A percentile compares a stretch with the other conserved stretches of the same genome.
Conservation (phyloP, 92 coral and sea anemone genomes). For the Phenganax stokvisi region DNA sequence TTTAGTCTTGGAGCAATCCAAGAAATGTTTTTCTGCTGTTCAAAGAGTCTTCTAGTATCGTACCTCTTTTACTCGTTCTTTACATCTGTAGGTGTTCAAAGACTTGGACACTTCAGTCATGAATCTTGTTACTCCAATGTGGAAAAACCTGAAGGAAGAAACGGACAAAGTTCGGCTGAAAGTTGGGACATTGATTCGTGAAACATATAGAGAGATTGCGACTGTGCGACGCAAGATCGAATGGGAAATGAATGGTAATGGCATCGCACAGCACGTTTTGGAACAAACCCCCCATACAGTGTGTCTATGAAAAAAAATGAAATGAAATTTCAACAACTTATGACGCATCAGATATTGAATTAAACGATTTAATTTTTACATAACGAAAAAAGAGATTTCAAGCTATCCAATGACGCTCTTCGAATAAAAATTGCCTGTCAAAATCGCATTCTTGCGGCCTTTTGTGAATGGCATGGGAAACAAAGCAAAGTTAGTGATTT, state of each 20-base stretch:
- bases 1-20: neutral
- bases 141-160: slow-evolving; percentile 71
- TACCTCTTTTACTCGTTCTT: neutral
- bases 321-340: too few relatives aligned
- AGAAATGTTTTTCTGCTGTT: neutral
- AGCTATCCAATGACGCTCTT: too few relatives aligned
- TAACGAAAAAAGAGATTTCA: too few relatives aligned
- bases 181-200: slow-evolving; percentile 64
- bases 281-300: neutral
- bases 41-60: too few relatives aligned
- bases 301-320: too few relatives aligned
- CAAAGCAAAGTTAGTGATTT: too few relatives aligned
- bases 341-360: too few relatives aligned
- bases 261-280: neutral
- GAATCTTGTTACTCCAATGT: slow-evolving; percentile 84
- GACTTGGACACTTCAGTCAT: slow-evolving; percentile 73
- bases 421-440: too few relatives aligned
- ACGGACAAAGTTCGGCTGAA: slow-evolving; percentile 58
- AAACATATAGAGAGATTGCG: slow-evolving; percentile 70
- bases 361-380: too few relatives aligned
- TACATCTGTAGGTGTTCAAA: slow-evolving; percentile 60
- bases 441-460: too few relatives aligned
- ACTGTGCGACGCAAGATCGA: slow-evolving; percentile 72
- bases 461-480: too few relatives aligned
- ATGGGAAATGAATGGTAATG: slow-evolving; percentile 64